phyloP scores from a whole-genome alignment of 2,113 vertebrate genomes.

The Cephalopterus ornatus region DNA sequence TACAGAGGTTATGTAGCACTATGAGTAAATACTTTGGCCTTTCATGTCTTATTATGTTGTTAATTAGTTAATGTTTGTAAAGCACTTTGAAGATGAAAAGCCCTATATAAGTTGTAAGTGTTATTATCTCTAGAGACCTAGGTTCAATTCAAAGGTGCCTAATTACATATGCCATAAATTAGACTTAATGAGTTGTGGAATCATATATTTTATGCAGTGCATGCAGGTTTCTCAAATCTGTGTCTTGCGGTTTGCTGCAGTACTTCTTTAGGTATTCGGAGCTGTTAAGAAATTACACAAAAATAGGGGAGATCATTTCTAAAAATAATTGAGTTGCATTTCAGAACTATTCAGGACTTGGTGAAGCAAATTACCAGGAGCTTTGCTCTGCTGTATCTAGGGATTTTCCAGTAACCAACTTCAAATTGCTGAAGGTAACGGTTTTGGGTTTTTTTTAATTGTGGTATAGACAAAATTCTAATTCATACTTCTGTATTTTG shows the following conservation, averaged over 20 bases:
- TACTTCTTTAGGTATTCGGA: background rate
- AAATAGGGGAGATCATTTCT: background rate
- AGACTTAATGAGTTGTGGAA: constrained; percentile 67
- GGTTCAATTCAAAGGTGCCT: constrained; percentile 67
- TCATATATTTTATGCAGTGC: constrained; percentile 1
- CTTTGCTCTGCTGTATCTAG: background rate
- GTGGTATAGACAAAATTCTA: background rate
- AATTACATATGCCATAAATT: constrained; percentile 75
- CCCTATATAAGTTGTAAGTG: constrained; percentile 66
- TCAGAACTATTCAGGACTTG: background rate
- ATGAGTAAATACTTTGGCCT: constrained; percentile 44
- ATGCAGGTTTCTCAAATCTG: background rate
- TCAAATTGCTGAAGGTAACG: background rate
- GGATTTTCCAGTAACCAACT: background rate
- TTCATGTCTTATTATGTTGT: constrained; percentile 71
- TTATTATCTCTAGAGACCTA: constrained; percentile 68
- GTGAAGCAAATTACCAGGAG: background rate
- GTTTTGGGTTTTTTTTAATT: background rate
- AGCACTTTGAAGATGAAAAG: constrained; percentile 72
- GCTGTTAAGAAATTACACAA: background rate
- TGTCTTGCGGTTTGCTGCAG: background rate
- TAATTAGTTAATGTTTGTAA: constrained; percentile 75
- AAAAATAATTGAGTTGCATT: background rate
- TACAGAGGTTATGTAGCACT: constrained; percentile 21
- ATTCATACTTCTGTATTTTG: background rate